phyloP scores from a whole-genome alignment of 2,113 vertebrate species.

The Cyrtonyx montezumae region DNA sequence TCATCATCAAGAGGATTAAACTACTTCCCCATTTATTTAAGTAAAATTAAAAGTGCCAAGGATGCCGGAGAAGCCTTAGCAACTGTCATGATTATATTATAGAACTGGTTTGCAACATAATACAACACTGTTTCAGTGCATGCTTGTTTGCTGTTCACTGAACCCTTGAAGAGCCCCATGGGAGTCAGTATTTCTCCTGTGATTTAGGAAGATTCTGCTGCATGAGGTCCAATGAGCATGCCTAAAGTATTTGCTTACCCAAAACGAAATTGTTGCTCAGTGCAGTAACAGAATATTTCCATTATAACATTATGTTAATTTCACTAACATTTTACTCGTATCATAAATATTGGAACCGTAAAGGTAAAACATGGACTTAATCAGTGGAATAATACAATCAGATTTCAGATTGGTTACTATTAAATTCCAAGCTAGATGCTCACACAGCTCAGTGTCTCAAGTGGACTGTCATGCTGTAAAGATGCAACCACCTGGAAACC shows the following conservation, averaged over 20 bases:
- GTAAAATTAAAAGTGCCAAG: background rate
- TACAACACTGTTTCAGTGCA: background rate
- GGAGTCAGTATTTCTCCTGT: background rate
- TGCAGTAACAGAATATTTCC: background rate
- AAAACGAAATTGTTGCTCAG: background rate
- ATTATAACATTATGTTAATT: background rate
- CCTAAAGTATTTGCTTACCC: background rate
- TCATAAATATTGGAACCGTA: background rate
- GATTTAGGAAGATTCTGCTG: background rate
- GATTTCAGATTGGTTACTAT: background rate
- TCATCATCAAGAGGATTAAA: background rate
- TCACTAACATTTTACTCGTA: background rate
- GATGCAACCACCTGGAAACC: background rate
- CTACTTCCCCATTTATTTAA: constrained; percentile 14
- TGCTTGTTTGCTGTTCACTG: background rate
- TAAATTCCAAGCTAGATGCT: background rate
- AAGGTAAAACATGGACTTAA: background rate
- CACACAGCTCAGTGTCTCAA: background rate
- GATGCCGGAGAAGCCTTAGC: background rate
- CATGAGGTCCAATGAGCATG: background rate
- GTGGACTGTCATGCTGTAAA: background rate
- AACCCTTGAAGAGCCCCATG: background rate
- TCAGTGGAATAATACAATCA: background rate
- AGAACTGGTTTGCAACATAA: background rate
- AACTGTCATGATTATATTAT: background rate